phyloP scores from a whole-genome alignment of 2,888 invertebrate species.

The Rotaria macrura region DNA sequence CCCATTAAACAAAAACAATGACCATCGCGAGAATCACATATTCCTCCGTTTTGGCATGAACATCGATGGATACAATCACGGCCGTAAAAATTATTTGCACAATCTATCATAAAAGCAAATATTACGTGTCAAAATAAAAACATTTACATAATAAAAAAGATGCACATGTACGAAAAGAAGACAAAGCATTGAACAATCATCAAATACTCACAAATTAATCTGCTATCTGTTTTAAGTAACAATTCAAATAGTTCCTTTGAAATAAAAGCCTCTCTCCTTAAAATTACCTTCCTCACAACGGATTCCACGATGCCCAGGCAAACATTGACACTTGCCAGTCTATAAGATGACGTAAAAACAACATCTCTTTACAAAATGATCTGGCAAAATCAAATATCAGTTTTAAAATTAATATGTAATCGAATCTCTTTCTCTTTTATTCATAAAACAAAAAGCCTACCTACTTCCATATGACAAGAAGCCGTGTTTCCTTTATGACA shows the following conservation, averaged over 20 bases:
- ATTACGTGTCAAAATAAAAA: not conserved
- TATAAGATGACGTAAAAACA: not conserved
- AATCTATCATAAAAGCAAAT: not conserved
- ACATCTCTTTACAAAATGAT: not conserved
- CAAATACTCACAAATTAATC: not conserved
- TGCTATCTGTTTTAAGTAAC: not conserved
- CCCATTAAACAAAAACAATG: not conserved
- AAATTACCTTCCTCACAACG: not conserved
- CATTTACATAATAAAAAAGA: not conserved
- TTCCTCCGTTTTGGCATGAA: not conserved
- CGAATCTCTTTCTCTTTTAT: not conserved
- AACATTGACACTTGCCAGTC: constrained; percentile 20
- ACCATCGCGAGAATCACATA: not conserved
- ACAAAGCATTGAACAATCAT: not conserved
- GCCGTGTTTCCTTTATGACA: constrained; percentile 13
- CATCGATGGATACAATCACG: not conserved
- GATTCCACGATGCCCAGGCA: not conserved
- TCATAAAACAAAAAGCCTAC: not conserved
- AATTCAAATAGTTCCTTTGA: not conserved
- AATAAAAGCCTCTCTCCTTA: not conserved
- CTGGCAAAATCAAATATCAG: not conserved
- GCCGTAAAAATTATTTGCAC: not conserved
- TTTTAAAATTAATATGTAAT: not conserved
- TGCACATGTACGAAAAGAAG: not conserved
- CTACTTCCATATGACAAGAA: constrained; percentile 16